Evolutionary conservation across 2,113 vertebrate species (phyloP).

Genomic region (Eulacestoma nigropectus): DNA sequence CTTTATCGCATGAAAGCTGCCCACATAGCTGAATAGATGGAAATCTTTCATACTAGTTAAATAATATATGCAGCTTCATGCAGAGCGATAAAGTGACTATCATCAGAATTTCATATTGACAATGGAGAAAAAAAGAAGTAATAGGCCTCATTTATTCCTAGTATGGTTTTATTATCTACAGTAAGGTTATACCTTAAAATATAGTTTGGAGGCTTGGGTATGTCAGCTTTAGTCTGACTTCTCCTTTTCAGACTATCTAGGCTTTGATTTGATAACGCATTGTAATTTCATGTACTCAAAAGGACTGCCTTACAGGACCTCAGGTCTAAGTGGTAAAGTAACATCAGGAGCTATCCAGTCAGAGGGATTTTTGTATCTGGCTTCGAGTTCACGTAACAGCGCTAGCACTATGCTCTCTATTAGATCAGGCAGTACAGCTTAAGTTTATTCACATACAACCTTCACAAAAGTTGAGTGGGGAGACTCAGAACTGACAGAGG

Average conservation of each 20-base stretch:
- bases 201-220: neutral
- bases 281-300: neutral
- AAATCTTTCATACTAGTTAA: slow-evolving; percentile 27
- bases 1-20: neutral
- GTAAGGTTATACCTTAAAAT: neutral
- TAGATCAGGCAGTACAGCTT: neutral
- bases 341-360: neutral
- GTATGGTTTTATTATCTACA: neutral
- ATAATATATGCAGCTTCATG: slow-evolving; percentile 27
- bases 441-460: neutral
- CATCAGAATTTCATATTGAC: slow-evolving; percentile 34
- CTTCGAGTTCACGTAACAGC: neutral
- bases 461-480: neutral
- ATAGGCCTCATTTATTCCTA: slow-evolving; percentile 1
- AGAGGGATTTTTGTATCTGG: neutral
- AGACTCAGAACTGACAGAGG: neutral
- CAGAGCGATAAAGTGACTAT: slow-evolving; percentile 24
- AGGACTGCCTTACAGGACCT: neutral
- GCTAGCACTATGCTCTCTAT: neutral
- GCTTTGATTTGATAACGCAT: neutral
- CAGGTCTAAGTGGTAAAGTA: neutral
- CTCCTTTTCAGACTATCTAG: neutral
- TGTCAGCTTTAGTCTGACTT: neutral
- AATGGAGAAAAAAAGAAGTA: neutral
- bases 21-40: neutral